Evolutionary conservation across 2,888 invertebrate species (phyloP).

Genomic region (Idaea biselata): DNA sequence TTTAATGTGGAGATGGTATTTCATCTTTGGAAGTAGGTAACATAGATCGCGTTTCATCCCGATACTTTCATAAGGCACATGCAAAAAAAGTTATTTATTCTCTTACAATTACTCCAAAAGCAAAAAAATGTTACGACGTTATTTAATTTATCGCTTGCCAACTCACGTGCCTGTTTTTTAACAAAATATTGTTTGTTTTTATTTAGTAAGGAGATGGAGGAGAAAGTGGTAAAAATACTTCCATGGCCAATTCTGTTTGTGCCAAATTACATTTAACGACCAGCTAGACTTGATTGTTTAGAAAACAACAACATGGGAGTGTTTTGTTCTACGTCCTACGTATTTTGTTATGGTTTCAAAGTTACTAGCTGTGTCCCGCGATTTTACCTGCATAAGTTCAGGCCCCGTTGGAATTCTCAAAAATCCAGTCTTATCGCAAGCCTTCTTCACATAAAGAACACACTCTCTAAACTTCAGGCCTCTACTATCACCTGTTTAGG

Average conservation of each 20-base stretch:
- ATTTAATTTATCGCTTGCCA: background rate
- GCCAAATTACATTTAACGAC: constrained; percentile 12
- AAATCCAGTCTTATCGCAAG: too few species aligned
- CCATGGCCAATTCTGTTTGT: constrained; percentile 17
- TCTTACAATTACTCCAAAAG: background rate
- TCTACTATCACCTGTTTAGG: too few species aligned
- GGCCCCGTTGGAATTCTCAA: too few species aligned
- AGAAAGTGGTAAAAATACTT: constrained; percentile 20
- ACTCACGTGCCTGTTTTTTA: background rate
- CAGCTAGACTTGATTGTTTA: background rate
- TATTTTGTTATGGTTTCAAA: too few species aligned
- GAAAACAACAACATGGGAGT: background rate
- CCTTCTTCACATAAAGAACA: too few species aligned
- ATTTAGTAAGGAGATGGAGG: background rate
- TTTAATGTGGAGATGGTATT: too few species aligned
- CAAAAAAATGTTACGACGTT: background rate
- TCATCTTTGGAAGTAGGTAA: too few species aligned
- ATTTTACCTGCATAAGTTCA: constrained; percentile 1
- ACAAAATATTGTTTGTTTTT: background rate
- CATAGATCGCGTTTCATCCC: too few species aligned
- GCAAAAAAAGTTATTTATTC: background rate
- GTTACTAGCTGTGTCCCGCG: too few species aligned
- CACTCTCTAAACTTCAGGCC: too few species aligned
- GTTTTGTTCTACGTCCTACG: background rate
- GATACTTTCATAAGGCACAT: too few species aligned